These are phyloP conservation scores for Nemopilema nomurai DNA, from an alignment of 30 jellyfish, hydroid and myxozoan species.

Conservation along the genomic window DNA sequence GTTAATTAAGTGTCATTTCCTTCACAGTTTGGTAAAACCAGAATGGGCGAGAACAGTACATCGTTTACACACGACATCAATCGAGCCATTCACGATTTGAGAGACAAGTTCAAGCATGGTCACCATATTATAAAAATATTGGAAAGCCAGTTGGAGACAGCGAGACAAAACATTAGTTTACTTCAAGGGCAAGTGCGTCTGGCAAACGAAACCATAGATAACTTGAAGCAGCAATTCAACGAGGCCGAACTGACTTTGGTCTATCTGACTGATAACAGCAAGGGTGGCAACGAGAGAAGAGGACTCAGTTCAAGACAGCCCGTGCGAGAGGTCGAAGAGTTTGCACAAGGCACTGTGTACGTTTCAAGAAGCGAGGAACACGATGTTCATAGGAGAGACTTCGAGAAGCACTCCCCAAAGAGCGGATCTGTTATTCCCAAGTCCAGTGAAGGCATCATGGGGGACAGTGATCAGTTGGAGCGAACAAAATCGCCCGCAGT, in stretches of 20 bases:
- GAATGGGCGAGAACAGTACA: slow-evolving; percentile 35
- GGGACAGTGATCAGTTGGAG: slow-evolving; percentile 27
- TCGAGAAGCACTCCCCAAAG: slow-evolving; percentile 48
- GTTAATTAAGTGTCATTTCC: not conserved
- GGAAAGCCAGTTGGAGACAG: slow-evolving; percentile 94
- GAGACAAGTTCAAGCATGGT: slow-evolving; percentile 93
- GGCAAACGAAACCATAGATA: slow-evolving; percentile 90
- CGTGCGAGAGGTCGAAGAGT: slow-evolving; percentile 37
- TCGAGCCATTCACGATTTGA: slow-evolving; percentile 56
- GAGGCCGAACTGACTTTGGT: slow-evolving; percentile 80
- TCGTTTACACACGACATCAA: slow-evolving; percentile 43
- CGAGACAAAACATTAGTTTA: slow-evolving; percentile 85
- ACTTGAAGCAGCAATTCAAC: slow-evolving; percentile 84
- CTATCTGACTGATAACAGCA: slow-evolving; percentile 50
- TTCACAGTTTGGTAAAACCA: not conserved
- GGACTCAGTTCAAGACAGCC: slow-evolving; percentile 2
- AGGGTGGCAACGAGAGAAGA: slow-evolving; percentile 40
- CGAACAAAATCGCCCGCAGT: slow-evolving; percentile 43
- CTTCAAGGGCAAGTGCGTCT: slow-evolving; percentile 93
- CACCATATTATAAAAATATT: slow-evolving; percentile 79
- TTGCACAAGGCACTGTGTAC: slow-evolving; percentile 29
- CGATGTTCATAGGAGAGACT: slow-evolving; percentile 50
- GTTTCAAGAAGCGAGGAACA: slow-evolving; percentile 44
- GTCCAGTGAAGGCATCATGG: slow-evolving; percentile 17
- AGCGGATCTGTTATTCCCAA: not conserved